Base-by-base conservation (phyloP, 1,140 invertebrate genomes). In the Harpegnathos saltator region DNA sequence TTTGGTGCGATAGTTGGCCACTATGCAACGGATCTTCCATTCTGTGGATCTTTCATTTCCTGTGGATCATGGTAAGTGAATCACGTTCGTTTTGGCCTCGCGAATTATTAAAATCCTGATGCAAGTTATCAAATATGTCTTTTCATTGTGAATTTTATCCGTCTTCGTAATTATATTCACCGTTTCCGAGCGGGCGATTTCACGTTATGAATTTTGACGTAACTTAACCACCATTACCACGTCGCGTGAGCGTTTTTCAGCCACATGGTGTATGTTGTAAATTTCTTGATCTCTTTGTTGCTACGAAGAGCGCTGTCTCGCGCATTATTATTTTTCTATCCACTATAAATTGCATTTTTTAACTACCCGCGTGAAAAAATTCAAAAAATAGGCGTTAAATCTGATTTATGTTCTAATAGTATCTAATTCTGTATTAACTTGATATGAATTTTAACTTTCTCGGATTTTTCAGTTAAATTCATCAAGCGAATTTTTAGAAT, bases 21-120 rank as follows among this genome's bases (percentile, higher is more conserved):
- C 17, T 0, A 14, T 54, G 82, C 11, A 50, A 61, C n/a, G 63
- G 52, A 14, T 74, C n/a, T 12, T 66, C 50, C n/a, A 15, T 61
- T 59, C 48, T 44, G 50, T 65, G 62, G 59, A 77, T 82, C 89
- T 91, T 91, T 91, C 48, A 73, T 58, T 89, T 91, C 90, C 89
- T 89, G 89, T 84, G 44, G 65, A 90, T 62, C 90, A 92, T 92
- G 91, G 91, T 92, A 78, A 92, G 91, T 85, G 58, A 38, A 54
- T 44, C 62, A 17, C 33, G 15, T 9, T 7, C 38, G 7, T 72
- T 61, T 44, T 29, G 22, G 17, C 5, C 66, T 81, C 3, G 12
- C 17, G 5, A 74, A 14, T 58, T 56, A 72, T 78, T 0, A 3
- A 84, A 82, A 61, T 58, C 14, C 3, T 58, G 1, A 15, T 12